Evolutionary conservation across 2,888 invertebrate species (phyloP), one percentile per base, ranked within the genome.

Genomic region (Desoria tigrina): DNA sequence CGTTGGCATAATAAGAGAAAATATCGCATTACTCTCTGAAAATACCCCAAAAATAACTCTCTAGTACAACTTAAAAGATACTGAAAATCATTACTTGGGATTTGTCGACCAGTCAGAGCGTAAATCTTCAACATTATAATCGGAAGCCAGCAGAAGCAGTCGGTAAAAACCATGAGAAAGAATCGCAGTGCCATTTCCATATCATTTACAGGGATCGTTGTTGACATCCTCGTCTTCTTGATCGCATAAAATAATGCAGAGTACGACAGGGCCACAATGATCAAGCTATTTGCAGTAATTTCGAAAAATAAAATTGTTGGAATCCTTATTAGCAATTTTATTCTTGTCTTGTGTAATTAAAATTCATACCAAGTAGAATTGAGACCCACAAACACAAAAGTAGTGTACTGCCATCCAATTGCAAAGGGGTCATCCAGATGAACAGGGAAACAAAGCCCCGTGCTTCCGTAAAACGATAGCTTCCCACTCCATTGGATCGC

Each of bases 91-190:
- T n/a, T 78, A 86, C 86, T 82, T 65, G 85, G 83, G 66, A 86
- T 82, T 69, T 81, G 80, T 59, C 83, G 80, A 53, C 83, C 81
- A 42, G 81, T 78, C 71, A 88, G 82, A 2, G 86, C 87, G 69
- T 84, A 79, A 54, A 86, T 81, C 79, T 89, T 89, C 64, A 87
- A 81, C 27, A 82, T 77, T 42, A 88, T 86, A 58, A 88, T 87
- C 7, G 88, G 88, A 16, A 85, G 83, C 88, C 88, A 88, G 77
- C 88, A 89, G 61, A 85, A 78, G n/a, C 84, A 84, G 77, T 89
- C 86, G 1, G 88, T 87, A 27, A 88, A 77, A 0, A 89, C 87
- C 71, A 89, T 88, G 76, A 88, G 84, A 77, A 88, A 87, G 78
- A 88, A 88, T 69, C 86, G 80, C 24, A 87, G 79, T 0, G 86